These are phyloP conservation scores for Gymnoscelis rufifasciata DNA, from an alignment of 2,888 invertebrate species.

Conservation along the genomic window DNA sequence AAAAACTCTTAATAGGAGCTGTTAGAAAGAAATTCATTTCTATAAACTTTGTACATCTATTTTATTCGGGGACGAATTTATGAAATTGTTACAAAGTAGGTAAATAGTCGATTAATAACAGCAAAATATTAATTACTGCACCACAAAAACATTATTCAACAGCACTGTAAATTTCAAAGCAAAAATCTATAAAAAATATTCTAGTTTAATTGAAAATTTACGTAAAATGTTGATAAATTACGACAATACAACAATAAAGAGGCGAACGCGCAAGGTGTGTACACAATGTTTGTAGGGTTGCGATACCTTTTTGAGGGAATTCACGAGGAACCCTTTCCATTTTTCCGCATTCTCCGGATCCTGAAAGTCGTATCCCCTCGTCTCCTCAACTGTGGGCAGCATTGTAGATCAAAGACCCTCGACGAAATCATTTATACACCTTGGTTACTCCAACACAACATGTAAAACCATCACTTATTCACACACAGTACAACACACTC, in stretches of 20 bases:
- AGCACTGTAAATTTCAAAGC: too few species aligned
- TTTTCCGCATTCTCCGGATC: slow-evolving; percentile 92
- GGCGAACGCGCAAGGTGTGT: slow-evolving; percentile 5
- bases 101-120: too few species aligned
- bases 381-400: slow-evolving; percentile 77
- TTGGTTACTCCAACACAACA: slow-evolving; percentile 53
- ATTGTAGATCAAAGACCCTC: slow-evolving; percentile 60
- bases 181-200: too few species aligned
- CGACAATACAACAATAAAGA: slow-evolving; percentile 1
- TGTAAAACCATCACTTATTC: slow-evolving; percentile 50
- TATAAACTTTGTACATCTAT: too few species aligned
- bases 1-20: too few species aligned
- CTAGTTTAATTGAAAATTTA: too few species aligned
- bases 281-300: slow-evolving; percentile 15
- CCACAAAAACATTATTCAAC: too few species aligned
- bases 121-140: too few species aligned
- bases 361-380: slow-evolving; percentile 87
- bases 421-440: slow-evolving; percentile 72
- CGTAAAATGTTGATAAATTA: too few species aligned
- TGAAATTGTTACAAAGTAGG: too few species aligned
- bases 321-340: slow-evolving; percentile 95
- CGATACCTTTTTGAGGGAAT: slow-evolving; percentile 90
- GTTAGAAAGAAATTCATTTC: too few species aligned
- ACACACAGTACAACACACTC: slow-evolving; percentile 31
- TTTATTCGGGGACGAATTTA: too few species aligned